Evolutionary conservation across 2,113 vertebrate genomes (phyloP).

Genomic region (Prionailurus bengalensis): DNA sequence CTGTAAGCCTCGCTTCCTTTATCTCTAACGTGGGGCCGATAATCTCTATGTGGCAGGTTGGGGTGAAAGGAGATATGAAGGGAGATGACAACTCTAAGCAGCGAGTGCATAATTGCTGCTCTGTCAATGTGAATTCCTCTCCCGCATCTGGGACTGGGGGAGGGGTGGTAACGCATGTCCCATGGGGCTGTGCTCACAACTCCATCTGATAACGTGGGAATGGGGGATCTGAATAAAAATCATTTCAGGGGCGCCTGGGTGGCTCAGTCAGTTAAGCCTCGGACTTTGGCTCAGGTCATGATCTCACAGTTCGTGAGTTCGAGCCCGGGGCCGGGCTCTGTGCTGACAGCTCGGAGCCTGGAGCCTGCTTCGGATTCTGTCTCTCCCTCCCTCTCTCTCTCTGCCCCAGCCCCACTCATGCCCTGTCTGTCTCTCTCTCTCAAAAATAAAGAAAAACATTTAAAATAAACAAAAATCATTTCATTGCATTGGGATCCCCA

Average conservation of each 20-base stretch:
- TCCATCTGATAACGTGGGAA: background rate
- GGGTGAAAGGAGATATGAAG: background rate
- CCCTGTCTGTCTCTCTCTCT: no score
- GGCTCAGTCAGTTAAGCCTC: no score
- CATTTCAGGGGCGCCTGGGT: background rate
- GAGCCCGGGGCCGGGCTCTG: no score
- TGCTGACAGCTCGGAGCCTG: no score
- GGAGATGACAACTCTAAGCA: background rate
- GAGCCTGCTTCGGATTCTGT: no score
- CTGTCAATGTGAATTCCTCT: background rate
- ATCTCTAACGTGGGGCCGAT: background rate
- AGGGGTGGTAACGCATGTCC: background rate
- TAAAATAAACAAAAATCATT: background rate
- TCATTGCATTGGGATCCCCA: background rate
- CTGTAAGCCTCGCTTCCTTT: background rate
- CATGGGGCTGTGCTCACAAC: background rate
- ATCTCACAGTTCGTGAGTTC: no score
- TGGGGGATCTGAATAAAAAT: background rate
- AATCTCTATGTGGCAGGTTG: background rate
- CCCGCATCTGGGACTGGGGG: background rate
- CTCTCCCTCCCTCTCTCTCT: no score
- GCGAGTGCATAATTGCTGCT: background rate
- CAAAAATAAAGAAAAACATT: no score
- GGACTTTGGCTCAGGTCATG: no score
- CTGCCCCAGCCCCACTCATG: no score